Evolutionary conservation across 2,113 vertebrate species (phyloP).

Genomic region (Gallinago paraguaiae): DNA sequence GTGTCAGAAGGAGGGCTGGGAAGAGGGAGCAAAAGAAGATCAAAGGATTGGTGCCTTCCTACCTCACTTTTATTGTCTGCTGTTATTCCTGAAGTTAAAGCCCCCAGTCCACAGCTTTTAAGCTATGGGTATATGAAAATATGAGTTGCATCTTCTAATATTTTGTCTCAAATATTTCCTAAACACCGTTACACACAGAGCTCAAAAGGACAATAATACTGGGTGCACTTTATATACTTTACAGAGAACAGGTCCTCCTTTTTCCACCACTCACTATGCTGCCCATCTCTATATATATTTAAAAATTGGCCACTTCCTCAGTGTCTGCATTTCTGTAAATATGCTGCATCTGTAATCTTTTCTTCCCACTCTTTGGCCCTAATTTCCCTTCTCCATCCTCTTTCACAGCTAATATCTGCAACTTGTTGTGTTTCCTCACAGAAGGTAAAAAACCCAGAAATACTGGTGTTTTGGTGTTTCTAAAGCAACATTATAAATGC

Average conservation of each 20-base stretch:
- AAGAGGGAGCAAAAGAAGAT: background rate
- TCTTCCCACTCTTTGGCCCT: background rate
- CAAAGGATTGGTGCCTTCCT: background rate
- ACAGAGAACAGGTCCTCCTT: background rate
- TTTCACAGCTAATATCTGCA: background rate
- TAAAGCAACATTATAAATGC: background rate
- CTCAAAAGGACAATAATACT: background rate
- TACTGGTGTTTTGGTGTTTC: background rate
- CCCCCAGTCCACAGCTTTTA: background rate
- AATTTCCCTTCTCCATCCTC: background rate
- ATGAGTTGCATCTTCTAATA: background rate
- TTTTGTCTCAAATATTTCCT: background rate
- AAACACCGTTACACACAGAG: background rate
- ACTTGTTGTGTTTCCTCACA: background rate
- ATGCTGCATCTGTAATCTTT: background rate
- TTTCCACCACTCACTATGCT: no score
- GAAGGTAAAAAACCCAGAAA: background rate
- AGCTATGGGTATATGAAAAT: background rate
- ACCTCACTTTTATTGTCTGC: background rate
- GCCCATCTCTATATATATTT: background rate
- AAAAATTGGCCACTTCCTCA: background rate
- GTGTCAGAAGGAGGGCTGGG: background rate
- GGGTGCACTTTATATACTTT: background rate
- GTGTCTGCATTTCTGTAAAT: background rate
- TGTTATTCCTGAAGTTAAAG: background rate